A percentile compares a stretch with the other conserved stretches of the same genome.
phyloP scores from a whole-genome alignment of 2,888 invertebrate genomes.

The Cactoblastis cactorum region DNA sequence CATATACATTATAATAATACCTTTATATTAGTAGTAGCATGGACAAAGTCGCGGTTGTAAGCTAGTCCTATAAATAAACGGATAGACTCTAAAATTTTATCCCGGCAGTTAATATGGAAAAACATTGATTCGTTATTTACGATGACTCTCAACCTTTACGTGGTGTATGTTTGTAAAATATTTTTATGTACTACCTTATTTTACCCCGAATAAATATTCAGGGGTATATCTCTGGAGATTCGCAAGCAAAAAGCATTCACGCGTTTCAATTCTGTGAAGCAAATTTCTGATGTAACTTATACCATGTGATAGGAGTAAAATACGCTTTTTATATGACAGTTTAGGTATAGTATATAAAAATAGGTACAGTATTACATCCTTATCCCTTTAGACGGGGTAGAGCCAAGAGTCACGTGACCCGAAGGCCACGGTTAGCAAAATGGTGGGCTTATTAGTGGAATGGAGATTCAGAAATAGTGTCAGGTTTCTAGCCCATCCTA shows the following conservation, averaged over 20 bases:
- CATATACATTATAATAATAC: no score
- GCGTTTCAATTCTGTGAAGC: background rate
- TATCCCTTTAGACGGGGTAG: no score
- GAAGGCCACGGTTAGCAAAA: no score
- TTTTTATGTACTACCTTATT: background rate
- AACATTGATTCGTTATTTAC: background rate
- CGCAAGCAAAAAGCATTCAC: conserved; percentile 2
- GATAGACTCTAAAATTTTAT: conserved; percentile 1
- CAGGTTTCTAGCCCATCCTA: no score
- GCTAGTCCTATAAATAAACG: background rate
- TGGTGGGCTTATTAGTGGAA: no score
- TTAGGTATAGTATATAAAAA: background rate
- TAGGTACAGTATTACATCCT: no score
- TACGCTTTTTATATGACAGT: background rate
- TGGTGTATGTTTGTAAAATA: background rate
- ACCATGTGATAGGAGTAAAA: background rate
- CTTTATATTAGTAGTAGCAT: no score
- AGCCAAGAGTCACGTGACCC: no score
- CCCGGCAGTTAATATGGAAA: background rate
- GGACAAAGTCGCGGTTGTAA: background rate
- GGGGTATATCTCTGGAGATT: background rate
- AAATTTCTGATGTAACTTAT: background rate
- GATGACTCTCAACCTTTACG: background rate
- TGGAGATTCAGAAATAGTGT: no score
- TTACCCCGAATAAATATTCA: conserved; percentile 1